Evolutionary conservation across 1,140 invertebrate species (phyloP), one percentile per base, ranked within the genome.

Genomic region (Micrasema minimum): DNA sequence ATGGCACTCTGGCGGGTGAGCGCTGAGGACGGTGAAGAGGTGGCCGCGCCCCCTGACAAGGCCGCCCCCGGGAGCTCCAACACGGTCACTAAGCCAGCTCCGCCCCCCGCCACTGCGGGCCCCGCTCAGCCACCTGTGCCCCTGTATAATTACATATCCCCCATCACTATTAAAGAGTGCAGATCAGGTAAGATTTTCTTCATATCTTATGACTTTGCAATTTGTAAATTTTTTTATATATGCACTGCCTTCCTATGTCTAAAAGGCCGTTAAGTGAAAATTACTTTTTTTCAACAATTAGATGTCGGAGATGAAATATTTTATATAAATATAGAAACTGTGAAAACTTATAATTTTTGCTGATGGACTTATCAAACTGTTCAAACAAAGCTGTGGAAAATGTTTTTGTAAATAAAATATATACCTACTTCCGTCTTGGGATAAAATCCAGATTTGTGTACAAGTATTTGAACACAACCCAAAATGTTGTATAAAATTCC

Each of bases 111-210:
- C 11, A 23, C 69, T 2, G 48, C 67, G 4, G 51, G 43, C 31
- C 35, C 70, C n/a, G 67, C 11, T 0, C 50, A 66, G 26, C 23
- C 72, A 10, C 12, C 59, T 7, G 66, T 80, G 5, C 86, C 86
- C n/a, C 83, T 82, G 5, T 85, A 88, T 78, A 80, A 85, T 62
- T 87, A 86, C 66, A 83, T 94, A 48, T 86, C 88, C 67, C 92
- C 95, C 12, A 80, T 93, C 10, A 85, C 87, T 18, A 85, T 93
- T 0, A 93, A 92, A 80, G 90, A 92, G 74, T 96, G 95, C 79
- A 85, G 87, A 61, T 80, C 81, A 0, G 82, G 83, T 84, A 51
- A 69, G 41, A 22, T 41, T 9, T 41, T 26, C n/a, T 48, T 64
- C 2, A 31, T 31, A 31, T 7, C 26, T 31, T 31, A 4, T 31